Percentiles rank a stretch among this genome's conserved stretches.
phyloP scores from a whole-genome alignment of 2,797 vertebrate genomes.

The Pristis pectinata region DNA sequence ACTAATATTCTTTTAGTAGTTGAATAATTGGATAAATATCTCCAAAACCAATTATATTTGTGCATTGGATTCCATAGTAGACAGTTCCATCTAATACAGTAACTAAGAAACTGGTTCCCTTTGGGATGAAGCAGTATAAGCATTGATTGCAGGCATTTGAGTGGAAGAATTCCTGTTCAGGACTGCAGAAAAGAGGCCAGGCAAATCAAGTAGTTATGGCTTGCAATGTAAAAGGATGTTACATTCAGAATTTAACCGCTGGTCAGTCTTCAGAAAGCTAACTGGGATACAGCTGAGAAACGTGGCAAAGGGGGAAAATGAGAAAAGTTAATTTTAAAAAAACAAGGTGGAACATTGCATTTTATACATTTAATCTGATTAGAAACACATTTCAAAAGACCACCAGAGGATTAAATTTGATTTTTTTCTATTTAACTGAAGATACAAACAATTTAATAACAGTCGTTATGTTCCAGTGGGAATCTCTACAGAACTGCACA shows the following conservation, averaged over 20 bases:
- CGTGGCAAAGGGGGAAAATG: neutral
- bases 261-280: neutral
- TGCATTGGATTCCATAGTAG: neutral
- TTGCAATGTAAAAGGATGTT: neutral
- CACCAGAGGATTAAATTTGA: neutral
- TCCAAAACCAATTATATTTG: neutral
- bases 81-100: neutral
- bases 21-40: neutral
- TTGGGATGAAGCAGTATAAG: neutral
- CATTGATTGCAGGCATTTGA: neutral
- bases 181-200: neutral
- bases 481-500: neutral
- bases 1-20: neutral
- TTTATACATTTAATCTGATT: neutral
- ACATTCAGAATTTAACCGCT: neutral
- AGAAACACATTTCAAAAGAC: neutral
- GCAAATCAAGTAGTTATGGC: neutral
- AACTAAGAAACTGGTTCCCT: neutral
- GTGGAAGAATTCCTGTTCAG: neutral
- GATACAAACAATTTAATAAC: slow-evolving; percentile 9
- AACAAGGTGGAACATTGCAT: neutral
- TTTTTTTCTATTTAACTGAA: neutral
- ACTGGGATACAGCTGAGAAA: too few species aligned
- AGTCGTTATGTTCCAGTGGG: neutral
- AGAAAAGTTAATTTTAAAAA: neutral